These are phyloP conservation scores for Fratercula arctica DNA, from an alignment of 2,797 vertebrate genomes.

Conservation along the genomic window DNA sequence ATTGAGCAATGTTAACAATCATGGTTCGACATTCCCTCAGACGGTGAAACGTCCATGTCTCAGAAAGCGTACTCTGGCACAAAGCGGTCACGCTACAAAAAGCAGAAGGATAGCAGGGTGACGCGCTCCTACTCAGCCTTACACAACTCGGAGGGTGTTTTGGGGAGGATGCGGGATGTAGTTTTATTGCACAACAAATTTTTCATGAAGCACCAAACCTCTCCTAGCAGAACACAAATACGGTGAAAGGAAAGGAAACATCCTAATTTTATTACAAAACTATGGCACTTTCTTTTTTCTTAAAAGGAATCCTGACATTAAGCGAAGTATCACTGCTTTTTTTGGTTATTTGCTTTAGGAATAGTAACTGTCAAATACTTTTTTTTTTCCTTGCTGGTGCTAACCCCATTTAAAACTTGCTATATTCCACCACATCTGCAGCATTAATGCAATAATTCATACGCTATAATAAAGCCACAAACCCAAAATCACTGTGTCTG, in stretches of 20 bases:
- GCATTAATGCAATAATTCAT: neutral
- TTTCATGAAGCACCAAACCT: neutral
- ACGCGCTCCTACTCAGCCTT: neutral
- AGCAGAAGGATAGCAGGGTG: neutral
- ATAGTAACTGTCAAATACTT: neutral
- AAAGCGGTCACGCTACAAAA: neutral
- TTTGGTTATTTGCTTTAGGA: neutral
- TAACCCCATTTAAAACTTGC: neutral
- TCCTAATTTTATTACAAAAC: neutral
- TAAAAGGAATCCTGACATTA: neutral
- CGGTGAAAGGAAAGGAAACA: neutral
- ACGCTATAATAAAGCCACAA: neutral
- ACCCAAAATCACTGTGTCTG: neutral
- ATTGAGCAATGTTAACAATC: neutral
- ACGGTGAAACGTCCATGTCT: neutral
- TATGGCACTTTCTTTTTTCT: neutral
- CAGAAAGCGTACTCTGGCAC: neutral
- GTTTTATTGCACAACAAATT: neutral
- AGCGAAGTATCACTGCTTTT: neutral
- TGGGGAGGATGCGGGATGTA: neutral
- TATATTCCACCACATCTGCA: neutral
- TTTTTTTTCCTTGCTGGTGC: neutral
- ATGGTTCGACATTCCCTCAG: neutral
- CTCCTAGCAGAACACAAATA: neutral
- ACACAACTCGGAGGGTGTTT: neutral